Conservation (phyloP, 2,113 vertebrate genomes). For the Ceratotherium simum region DNA sequence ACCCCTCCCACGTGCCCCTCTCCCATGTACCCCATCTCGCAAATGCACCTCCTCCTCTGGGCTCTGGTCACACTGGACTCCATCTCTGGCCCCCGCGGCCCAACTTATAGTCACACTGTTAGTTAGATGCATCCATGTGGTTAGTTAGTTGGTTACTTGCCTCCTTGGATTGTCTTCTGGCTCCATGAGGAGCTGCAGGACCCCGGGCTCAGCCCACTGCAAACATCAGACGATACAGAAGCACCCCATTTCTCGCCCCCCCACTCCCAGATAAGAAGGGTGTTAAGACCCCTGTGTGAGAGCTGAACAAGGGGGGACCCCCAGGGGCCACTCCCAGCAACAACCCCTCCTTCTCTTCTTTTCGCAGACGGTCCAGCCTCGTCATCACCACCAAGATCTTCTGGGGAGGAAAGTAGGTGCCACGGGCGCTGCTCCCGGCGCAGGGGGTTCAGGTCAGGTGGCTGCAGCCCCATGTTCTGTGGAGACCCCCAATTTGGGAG, state of each 20-base stretch:
- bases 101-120: rapidly evolving
- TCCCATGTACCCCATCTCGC: rapidly evolving
- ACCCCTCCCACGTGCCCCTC: background rate
- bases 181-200: rapidly evolving
- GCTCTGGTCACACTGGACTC: background rate
- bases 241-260: rapidly evolving
- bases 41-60: background rate
- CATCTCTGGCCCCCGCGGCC: rapidly evolving
- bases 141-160: no score
- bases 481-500: no score
- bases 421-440: rapidly evolving
- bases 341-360: conserved; percentile 4
- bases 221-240: rapidly evolving
- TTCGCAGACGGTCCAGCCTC: conserved; percentile 95
- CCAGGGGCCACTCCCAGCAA: rapidly evolving
- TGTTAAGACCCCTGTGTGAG: background rate
- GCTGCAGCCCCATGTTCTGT: rapidly evolving
- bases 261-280: background rate
- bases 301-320: rapidly evolving
- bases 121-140: background rate
- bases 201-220: background rate
- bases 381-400: conserved; percentile 99
- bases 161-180: no score
- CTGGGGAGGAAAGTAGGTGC: conserved; percentile 99
- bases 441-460: rapidly evolving